Conservation (phyloP, 2,888 invertebrate genomes). For the Penaeus monodon region DNA sequence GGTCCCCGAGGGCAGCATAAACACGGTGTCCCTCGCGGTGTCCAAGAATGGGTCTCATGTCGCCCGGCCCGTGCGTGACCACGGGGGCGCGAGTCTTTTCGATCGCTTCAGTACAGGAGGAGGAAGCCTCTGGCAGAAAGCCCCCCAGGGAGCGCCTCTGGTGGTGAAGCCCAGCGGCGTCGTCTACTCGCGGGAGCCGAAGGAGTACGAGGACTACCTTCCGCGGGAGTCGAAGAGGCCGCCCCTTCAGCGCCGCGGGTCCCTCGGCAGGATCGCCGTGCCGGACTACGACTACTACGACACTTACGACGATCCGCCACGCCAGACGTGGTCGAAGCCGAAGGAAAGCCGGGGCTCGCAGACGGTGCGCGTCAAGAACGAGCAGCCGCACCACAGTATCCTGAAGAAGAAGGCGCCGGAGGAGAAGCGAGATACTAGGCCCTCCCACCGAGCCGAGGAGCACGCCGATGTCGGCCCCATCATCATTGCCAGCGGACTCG, state of each 20-base stretch:
- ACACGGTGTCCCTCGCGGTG: slow-evolving; percentile 52
- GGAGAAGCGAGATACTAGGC: no score
- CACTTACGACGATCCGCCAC: slow-evolving; percentile 23
- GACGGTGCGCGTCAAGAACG: slow-evolving; percentile 49
- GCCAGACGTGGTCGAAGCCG: slow-evolving; percentile 1
- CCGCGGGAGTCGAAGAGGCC: slow-evolving; percentile 33
- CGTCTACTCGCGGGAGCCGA: slow-evolving; percentile 34
- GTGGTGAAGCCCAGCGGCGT: slow-evolving; percentile 34
- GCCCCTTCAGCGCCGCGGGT: slow-evolving; percentile 33
- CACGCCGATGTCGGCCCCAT: slow-evolving; percentile 31
- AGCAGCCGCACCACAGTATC: slow-evolving; percentile 48
- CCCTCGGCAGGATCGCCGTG: slow-evolving; percentile 38
- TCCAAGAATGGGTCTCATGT: slow-evolving; percentile 10
- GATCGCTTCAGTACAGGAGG: slow-evolving; percentile 14
- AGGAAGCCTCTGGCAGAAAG: slow-evolving; percentile 49
- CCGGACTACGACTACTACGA: slow-evolving; percentile 27
- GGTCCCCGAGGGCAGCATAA: slow-evolving; percentile 42
- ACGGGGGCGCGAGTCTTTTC: slow-evolving; percentile 9
- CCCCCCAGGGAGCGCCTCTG: slow-evolving; percentile 1
- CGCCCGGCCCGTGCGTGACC: slow-evolving; percentile 29
- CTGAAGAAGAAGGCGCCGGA: slow-evolving; percentile 38
- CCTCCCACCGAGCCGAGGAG: slow-evolving; percentile 11
- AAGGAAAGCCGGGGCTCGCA: slow-evolving; percentile 49
- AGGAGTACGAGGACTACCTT: slow-evolving; percentile 49
- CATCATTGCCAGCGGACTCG: slow-evolving; percentile 53